phyloP scores from a whole-genome alignment of 2,113 vertebrate species.

The Sphaerodactylus townsendi region DNA sequence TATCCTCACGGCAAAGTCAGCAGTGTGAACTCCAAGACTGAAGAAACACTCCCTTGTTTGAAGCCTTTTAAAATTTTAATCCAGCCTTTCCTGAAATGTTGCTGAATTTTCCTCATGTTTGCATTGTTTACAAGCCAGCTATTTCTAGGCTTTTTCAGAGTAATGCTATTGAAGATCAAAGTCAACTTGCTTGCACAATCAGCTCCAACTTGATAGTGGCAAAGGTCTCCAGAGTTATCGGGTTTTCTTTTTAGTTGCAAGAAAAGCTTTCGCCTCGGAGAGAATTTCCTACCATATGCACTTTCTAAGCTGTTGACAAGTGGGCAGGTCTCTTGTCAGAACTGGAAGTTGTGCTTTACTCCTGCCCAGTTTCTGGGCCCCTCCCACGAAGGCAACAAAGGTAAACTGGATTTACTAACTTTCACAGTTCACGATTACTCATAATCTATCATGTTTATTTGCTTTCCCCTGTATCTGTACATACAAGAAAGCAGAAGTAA shows the following conservation, averaged over 20 bases:
- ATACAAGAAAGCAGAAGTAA: not conserved
- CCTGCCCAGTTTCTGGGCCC: slow-evolving; percentile 59
- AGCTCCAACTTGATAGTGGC: not conserved
- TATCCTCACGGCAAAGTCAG: not conserved
- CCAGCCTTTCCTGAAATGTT: not conserved
- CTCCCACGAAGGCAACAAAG: slow-evolving; percentile 54
- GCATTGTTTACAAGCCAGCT: slow-evolving; percentile 45
- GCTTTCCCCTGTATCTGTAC: not conserved
- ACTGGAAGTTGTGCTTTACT: slow-evolving; percentile 52
- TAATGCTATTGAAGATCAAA: slow-evolving; percentile 18
- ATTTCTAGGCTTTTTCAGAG: slow-evolving; percentile 49
- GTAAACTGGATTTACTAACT: slow-evolving; percentile 59
- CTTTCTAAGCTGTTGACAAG: slow-evolving; percentile 25
- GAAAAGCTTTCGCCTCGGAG: not conserved
- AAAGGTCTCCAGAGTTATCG: not conserved
- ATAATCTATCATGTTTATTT: not conserved
- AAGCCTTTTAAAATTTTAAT: not conserved
- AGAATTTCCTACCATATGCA: slow-evolving; percentile 51
- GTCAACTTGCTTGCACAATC: not conserved
- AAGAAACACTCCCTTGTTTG: not conserved
- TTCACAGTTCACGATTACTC: slow-evolving; percentile 8
- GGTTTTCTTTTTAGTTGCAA: not conserved
- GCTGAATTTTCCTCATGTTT: not conserved
- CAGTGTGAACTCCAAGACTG: not conserved
- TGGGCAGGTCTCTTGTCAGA: slow-evolving; percentile 38